These are phyloP conservation scores for Agrypnia vestita DNA, from an alignment of 1,140 invertebrate species.

Conservation along the genomic window DNA sequence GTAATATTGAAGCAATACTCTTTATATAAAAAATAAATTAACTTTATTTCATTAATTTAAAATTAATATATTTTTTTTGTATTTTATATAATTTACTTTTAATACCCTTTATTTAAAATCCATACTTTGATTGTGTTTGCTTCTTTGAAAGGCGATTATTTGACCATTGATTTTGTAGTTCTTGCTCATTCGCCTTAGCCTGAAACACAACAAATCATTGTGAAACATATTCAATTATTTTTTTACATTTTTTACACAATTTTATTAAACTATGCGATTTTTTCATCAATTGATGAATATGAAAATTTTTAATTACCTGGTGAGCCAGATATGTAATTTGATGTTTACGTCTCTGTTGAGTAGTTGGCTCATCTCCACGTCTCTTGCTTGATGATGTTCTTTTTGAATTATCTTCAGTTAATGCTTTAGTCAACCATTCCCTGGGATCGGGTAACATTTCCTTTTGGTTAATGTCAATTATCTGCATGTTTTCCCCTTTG, in stretches of 20 bases:
- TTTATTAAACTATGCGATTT: neutral
- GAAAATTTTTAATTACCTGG: conserved; percentile 72
- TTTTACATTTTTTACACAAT: too few relatives aligned
- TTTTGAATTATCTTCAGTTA: conserved; percentile 82
- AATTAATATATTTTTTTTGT: too few relatives aligned
- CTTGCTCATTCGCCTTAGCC: conserved; percentile 94
- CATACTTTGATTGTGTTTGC: conserved; percentile 92
- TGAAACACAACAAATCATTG: conserved; percentile 65
- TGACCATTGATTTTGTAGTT: conserved; percentile 95
- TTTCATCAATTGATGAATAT: neutral
- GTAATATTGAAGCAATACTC: too few relatives aligned
- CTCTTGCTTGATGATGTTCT: conserved; percentile 71
- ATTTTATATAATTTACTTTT: too few relatives aligned
- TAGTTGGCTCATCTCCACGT: conserved; percentile 78
- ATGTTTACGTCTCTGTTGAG: conserved; percentile 88
- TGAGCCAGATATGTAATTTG: conserved; percentile 97
- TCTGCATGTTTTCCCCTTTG: conserved; percentile 73
- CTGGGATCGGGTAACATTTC: conserved; percentile 86
- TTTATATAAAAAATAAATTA: too few relatives aligned
- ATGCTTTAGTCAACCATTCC: conserved; percentile 86
- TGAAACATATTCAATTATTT: too few relatives aligned
- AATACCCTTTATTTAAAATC: conserved; percentile 77
- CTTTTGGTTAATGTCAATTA: conserved; percentile 89
- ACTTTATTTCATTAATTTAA: too few relatives aligned
- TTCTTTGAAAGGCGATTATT: conserved; percentile 86